A percentile compares a stretch with the other conserved stretches of the same genome.
These are phyloP conservation scores for Triplophysa tibetana DNA, from an alignment of 2,113 vertebrate species.

Conservation along the genomic window DNA sequence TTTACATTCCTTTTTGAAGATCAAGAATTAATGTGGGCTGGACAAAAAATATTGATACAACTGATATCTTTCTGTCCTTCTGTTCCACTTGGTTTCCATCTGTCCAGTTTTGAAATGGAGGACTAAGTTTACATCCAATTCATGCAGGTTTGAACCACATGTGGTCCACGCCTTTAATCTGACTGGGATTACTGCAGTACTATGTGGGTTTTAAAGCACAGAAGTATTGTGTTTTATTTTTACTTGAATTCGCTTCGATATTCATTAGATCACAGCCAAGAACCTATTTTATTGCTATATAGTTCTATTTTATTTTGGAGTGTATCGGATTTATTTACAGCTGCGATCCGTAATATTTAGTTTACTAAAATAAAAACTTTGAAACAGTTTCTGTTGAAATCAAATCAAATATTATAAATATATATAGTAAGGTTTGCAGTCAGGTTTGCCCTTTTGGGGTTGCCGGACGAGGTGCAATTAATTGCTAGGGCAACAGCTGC, in stretches of 20 bases:
- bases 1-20: no score
- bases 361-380: no score
- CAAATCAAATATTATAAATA: no score
- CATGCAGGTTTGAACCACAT: constrained; percentile 73
- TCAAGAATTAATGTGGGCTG: no score
- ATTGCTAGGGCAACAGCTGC: not conserved
- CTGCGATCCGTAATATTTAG: no score
- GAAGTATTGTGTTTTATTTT: constrained; percentile 32
- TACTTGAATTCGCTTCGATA: constrained; percentile 16
- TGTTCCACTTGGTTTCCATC: constrained; percentile 20
- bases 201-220: constrained; percentile 29
- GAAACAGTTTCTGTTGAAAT: no score
- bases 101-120: constrained; percentile 35
- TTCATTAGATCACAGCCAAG: not conserved
- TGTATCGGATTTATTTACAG: no score
- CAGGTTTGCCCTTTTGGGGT: not conserved
- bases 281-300: no score
- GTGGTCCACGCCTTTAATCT: constrained; percentile 67
- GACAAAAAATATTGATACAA: no score
- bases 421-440: no score
- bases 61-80: constrained; percentile 19
- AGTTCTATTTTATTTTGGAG: no score
- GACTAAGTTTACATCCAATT: constrained; percentile 39
- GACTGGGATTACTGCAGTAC: constrained; percentile 60
- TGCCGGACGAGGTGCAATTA: constrained; percentile 35